Evolutionary conservation across 2,888 invertebrate genomes (phyloP).

Genomic region (Sericinus montela): DNA sequence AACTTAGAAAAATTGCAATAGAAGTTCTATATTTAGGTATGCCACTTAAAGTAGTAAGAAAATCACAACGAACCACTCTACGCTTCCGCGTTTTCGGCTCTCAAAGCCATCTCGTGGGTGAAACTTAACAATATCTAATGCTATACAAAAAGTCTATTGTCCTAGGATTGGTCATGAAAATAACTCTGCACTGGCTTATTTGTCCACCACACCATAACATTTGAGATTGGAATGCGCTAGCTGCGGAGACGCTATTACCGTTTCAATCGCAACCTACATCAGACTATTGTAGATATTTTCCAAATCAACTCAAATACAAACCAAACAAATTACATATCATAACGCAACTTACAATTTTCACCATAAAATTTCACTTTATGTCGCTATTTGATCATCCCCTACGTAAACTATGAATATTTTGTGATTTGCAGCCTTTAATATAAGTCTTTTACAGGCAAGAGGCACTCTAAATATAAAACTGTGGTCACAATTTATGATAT

Average conservation of each 20-base stretch:
- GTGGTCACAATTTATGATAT: conserved; percentile 77
- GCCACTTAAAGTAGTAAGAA: conserved; percentile 71
- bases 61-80: conserved; percentile 51
- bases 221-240: conserved; percentile 71
- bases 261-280: background rate
- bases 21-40: conserved; percentile 78
- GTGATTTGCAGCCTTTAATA: conserved; percentile 80
- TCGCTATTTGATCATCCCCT: conserved; percentile 60
- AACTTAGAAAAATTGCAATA: conserved; percentile 79
- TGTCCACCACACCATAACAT: conserved; percentile 36
- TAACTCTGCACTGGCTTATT: conserved; percentile 46
- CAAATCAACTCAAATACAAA: conserved; percentile 17
- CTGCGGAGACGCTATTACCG: conserved; percentile 39
- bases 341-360: conserved; percentile 80
- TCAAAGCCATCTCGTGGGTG: conserved; percentile 39
- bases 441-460: conserved; percentile 81
- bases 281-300: background rate
- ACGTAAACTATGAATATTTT: conserved; percentile 76
- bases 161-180: conserved; percentile 56
- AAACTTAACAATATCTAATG: conserved; percentile 55
- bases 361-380: conserved; percentile 72
- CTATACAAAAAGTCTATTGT: conserved; percentile 52
- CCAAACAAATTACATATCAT: conserved; percentile 70
- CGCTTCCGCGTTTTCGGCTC: conserved; percentile 33
- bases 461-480: conserved; percentile 83